Base-by-base conservation (phyloP, 2,888 invertebrate genomes). In the Cancer borealis region DNA sequence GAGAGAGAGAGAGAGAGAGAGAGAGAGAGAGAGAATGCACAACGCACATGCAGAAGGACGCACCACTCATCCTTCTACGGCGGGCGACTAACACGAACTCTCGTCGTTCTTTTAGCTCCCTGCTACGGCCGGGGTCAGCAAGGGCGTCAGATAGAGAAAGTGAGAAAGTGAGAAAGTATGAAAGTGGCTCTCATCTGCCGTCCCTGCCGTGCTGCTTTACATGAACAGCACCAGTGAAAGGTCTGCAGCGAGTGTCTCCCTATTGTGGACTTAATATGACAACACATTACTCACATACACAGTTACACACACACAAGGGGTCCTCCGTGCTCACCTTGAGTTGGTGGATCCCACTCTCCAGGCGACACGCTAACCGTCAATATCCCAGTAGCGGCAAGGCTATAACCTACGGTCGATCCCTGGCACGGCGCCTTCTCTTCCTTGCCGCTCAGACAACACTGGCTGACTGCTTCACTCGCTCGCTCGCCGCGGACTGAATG, bases 281-380 rank as follows among this genome's bases (percentile, higher is more conserved):
- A 30, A 6, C 6, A 30, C 66, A 12, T 17, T 30, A 79, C 12
- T 30, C 79, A 30, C 79, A 79, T 6, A 66, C n/a, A 79, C n/a
- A n/a, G n/a, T n/a, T n/a, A n/a, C 79, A 79, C 79, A 30, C 79
- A 30, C 3, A 26, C 73, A 54, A 17, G 54, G 12, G 3, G 66
- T 45, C 66, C 91, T 73, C 46, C 46, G 12, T 45, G 45, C 91
- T 73, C 73, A 91, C 91, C 91, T 91, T 30, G 54, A 39, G 46
- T 26, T 91, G 73, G 60, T 21, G 45, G 91, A n/a, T 88, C 46
- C 21, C 73, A 26, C 73, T 73, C 91, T 60, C 45, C 46, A 46
- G 91, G n/a, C 54, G 46, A 46, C 91, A 73, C 73, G 66, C 47
- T 60, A 45, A 91, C 91, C 91, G 66, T 91, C 73, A 73, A 91